Evolutionary conservation across 2,797 vertebrate genomes (phyloP).

Genomic region (Coccyzus lansbergi): DNA sequence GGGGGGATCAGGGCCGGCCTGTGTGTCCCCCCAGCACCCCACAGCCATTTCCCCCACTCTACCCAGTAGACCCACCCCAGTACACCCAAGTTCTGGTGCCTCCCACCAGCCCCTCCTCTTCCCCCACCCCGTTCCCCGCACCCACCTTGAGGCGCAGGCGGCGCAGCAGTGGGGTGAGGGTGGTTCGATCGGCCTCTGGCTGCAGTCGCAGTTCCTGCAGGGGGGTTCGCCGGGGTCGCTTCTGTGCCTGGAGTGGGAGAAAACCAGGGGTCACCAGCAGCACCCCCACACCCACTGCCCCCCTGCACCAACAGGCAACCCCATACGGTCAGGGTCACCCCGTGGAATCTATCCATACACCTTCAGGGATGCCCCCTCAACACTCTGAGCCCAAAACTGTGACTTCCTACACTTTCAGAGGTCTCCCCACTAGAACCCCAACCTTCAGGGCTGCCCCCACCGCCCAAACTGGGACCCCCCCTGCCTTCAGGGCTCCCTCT

Average conservation of each 20-base stretch:
- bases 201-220: conserved; percentile 33
- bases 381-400: too few relatives aligned
- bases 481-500: too few relatives aligned
- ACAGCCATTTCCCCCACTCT: not conserved
- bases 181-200: not conserved
- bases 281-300: too few relatives aligned
- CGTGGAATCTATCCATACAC: not conserved
- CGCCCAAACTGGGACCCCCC: not conserved
- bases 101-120: too few relatives aligned
- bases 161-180: conserved; percentile 21
- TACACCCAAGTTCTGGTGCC: not conserved
- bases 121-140: too few relatives aligned
- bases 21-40: not conserved
- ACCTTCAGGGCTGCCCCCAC: too few relatives aligned
- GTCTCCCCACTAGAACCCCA: too few relatives aligned
- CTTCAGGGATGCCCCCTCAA: too few relatives aligned
- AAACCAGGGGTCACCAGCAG: not conserved
- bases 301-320: not conserved
- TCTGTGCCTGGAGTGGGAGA: not conserved
- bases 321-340: not conserved
- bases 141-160: conserved; percentile 31
- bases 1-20: not conserved
- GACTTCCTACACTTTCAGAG: too few relatives aligned
- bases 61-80: fast-evolving
- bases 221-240: not conserved